phyloP scores from a whole-genome alignment of 2,888 invertebrate species.

The Euzetes globulus region DNA sequence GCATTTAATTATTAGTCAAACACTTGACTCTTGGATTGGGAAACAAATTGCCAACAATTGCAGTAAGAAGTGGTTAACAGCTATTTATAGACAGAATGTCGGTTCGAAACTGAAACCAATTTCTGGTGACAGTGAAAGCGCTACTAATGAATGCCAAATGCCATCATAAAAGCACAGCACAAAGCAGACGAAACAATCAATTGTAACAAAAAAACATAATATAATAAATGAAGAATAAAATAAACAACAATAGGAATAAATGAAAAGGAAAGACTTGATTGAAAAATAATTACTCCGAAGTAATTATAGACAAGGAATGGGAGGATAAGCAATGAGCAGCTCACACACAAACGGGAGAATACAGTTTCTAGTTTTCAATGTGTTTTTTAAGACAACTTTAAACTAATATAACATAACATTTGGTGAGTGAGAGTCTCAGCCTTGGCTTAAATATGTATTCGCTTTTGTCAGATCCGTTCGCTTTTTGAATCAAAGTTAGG shows the following conservation, averaged over 20 bases:
- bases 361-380: too few relatives aligned
- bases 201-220: neutral
- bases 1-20: constrained; percentile 6
- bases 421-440: neutral
- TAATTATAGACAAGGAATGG: constrained; percentile 2
- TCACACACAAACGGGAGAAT: neutral
- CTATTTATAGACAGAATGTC: neutral
- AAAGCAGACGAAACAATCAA: neutral
- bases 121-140: neutral
- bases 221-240: neutral
- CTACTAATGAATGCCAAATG: constrained; percentile 13
- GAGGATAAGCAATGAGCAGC: neutral
- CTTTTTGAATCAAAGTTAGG: neutral
- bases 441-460: neutral
- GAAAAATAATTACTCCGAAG: constrained; percentile 6
- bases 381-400: neutral
- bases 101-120: neutral
- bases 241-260: neutral
- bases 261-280: constrained; percentile 11
- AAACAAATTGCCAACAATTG: constrained; percentile 13
- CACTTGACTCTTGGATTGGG: constrained; percentile 23
- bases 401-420: neutral
- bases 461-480: neutral
- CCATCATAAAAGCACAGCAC: neutral
- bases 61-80: neutral